Evolutionary conservation across 2,797 vertebrate species (phyloP).

Genomic region (Eulemur albifrons): DNA sequence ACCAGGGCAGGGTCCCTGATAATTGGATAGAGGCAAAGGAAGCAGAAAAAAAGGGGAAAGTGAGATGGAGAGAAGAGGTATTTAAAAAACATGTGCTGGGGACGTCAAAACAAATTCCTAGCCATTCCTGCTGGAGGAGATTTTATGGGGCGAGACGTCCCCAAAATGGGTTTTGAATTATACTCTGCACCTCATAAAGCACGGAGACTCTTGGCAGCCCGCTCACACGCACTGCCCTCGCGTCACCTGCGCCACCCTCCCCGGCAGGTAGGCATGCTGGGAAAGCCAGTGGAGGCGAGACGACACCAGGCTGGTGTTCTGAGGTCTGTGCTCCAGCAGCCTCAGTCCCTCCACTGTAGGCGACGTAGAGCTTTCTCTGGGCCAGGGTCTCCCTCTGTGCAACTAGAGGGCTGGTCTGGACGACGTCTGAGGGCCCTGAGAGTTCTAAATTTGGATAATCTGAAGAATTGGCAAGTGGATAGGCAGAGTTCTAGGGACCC

Average conservation of each 20-base stretch:
- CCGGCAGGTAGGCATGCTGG: neutral
- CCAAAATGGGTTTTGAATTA: constrained; percentile 62
- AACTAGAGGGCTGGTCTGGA: neutral
- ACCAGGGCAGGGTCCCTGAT: neutral
- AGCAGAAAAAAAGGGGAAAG: neutral
- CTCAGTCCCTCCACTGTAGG: neutral
- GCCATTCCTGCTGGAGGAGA: neutral
- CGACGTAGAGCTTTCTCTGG: neutral
- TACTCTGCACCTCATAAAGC: constrained; percentile 50
- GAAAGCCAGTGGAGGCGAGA: neutral
- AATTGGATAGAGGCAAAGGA: neutral
- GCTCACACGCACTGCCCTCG: neutral
- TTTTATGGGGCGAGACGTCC: constrained; percentile 40
- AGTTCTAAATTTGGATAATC: neutral
- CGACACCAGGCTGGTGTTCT: neutral
- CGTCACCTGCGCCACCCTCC: neutral
- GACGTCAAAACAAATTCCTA: constrained; percentile 39
- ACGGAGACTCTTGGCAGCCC: neutral
- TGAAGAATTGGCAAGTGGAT: fast-evolving
- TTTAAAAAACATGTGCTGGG: constrained; percentile 6
- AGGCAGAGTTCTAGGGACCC: neutral
- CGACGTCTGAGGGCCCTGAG: neutral
- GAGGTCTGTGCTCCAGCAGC: neutral
- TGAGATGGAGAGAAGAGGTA: neutral
- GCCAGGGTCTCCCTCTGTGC: neutral